Conservation (phyloP, 2,888 invertebrate species). For the Tuberolachnus salignus region DNA sequence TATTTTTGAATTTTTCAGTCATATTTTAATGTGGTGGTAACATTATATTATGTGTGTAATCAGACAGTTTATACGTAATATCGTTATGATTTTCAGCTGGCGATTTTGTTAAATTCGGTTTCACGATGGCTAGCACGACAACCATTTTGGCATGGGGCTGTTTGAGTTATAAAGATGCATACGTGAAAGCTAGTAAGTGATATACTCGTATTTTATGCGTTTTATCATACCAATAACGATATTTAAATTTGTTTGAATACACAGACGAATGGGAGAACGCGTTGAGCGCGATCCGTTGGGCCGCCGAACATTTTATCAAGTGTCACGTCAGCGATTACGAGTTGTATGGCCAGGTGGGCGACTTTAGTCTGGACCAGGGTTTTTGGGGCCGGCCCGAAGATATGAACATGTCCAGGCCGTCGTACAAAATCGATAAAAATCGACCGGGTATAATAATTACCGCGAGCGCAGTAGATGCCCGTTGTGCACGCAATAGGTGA, state of each 20-base stretch:
- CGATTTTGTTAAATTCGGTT: slow-evolving; percentile 68
- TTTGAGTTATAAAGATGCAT: slow-evolving; percentile 65
- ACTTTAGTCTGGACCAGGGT: slow-evolving; percentile 67
- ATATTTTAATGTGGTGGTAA: too few relatives aligned
- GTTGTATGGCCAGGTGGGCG: slow-evolving; percentile 68
- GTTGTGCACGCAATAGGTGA: background rate
- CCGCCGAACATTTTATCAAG: slow-evolving; percentile 69
- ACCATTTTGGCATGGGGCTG: slow-evolving; percentile 67
- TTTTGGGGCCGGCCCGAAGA: slow-evolving; percentile 72
- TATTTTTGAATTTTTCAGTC: too few relatives aligned
- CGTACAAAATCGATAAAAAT: slow-evolving; percentile 67
- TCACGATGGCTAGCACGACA: slow-evolving; percentile 67
- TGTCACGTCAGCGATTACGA: slow-evolving; percentile 66
- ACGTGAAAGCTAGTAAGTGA: slow-evolving; percentile 63
- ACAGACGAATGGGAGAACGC: slow-evolving; percentile 64
- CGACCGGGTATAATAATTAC: slow-evolving; percentile 64
- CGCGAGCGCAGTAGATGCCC: background rate
- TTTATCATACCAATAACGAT: too few relatives aligned
- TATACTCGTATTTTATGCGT: background rate
- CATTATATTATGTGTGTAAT: too few relatives aligned
- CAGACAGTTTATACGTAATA: too few relatives aligned
- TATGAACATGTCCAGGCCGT: slow-evolving; percentile 67
- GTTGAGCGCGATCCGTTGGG: slow-evolving; percentile 66
- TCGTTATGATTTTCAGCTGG: slow-evolving; percentile 63
- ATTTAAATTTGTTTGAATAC: background rate